Base-by-base conservation (phyloP, 1,140 invertebrate genomes). In the Listronotus oregonensis region DNA sequence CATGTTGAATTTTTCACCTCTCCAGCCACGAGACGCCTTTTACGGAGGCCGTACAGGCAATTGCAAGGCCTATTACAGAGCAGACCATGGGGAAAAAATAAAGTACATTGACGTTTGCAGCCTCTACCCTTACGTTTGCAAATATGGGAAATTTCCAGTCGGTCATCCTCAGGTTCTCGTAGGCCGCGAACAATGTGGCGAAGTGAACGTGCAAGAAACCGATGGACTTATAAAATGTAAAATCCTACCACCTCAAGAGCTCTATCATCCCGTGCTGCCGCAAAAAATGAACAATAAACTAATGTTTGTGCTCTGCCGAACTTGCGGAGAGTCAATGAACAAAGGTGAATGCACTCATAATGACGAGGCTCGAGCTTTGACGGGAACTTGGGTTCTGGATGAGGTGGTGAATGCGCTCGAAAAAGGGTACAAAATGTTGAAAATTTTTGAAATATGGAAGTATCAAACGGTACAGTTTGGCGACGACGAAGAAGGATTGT, bases 321-420 rank as follows among this genome's bases (percentile, higher is more conserved):
- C n/a, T n/a, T n/a, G n/a, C n/a, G n/a, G n/a, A n/a, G n/a, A n/a
- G n/a, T n/a, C n/a, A n/a, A n/a, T n/a, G n/a, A n/a, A n/a, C n/a
- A n/a, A n/a, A n/a, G n/a, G n/a, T n/a, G n/a, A n/a, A n/a, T n/a
- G n/a, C n/a, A n/a, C n/a, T n/a, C n/a, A n/a, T n/a, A n/a, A n/a
- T n/a, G n/a, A 0, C 64, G 70, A 47, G 62, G 60, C 18, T 3
- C 18, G 49, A 15, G 12, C 12, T 11, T n/a, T 51, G 4, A 51
- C 6, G 3, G 27, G 49, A 15, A 51, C 49, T 32, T 63, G 77
- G 75, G 73, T 76, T 0, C 65, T 70, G 7, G 71, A 76, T 27
- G 80, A 82, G 70, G 11, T 81, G 39, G 1, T 62, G 31, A 73
- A 77, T 58, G 78, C 80, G 1, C 9, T 66, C 5, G 60, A 64